Base-by-base conservation (phyloP, 2,113 vertebrate species). In the Enhydra lutris region DNA sequence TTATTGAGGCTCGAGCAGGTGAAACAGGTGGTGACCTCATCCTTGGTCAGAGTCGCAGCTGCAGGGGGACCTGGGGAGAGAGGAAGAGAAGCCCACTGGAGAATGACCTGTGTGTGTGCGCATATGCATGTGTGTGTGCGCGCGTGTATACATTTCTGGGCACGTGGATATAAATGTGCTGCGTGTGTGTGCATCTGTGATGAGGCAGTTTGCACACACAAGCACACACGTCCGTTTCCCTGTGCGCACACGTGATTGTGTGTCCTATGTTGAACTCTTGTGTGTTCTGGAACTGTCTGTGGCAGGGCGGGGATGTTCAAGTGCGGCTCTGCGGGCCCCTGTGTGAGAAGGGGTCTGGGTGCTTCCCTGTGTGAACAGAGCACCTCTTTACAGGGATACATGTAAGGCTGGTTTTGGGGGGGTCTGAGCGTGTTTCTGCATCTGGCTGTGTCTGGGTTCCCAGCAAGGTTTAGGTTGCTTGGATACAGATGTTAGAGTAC, bases 401-500 rank as follows among this genome's bases (percentile, higher is more conserved):
- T 29, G 18, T 24, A 80, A 42, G 18, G 45, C 6, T 61, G 81
- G 52, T 36, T 71, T 13, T 92, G 59, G 57, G 85, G n/a, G 85
- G 20, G 36, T 81, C 23, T 50, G 15, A 39, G 47, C 21, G 23
- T 81, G 59, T 55, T 31, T 78, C 31, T 85, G 23, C 18, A 13
- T 21, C 47, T 12, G 26, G 9, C 7, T 73, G 12, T 78, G 80
- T 65, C 18, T 65, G 55, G 67, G 63, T 78, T 85, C 67, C 34
- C 36, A 52, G 23, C 39, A 15, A 39, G 21, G 11, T 24, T 21
- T 45, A 20, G 42, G 29, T 20, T 26, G 18, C 67, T 47, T 36
- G 45, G 17, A 47, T 20, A 2, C 39, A 67, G 20, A 84, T 0
- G 11, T 20, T 2, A 18, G 59, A 0, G 0, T 6, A 42, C 45